Evolutionary conservation across 2,797 vertebrate species (phyloP), one percentile per base, ranked within the genome.

Genomic region (Merluccius polli): DNA sequence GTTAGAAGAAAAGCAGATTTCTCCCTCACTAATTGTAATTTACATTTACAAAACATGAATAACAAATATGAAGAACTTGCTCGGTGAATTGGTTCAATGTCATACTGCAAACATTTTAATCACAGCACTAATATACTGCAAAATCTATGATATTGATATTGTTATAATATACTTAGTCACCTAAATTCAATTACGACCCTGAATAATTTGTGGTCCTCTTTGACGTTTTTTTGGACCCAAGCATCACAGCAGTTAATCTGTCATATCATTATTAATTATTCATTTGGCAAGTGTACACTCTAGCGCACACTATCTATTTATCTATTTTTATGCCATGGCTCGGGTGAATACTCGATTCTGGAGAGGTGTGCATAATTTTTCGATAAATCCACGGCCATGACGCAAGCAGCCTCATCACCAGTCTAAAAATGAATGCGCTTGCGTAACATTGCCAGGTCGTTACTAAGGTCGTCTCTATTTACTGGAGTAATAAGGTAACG

Each of bases 261-360:
- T 76, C 82, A 85, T 81, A 78, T 77, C 86, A 78, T 79, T 82
- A 90, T 91, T 84, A 91, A 90, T 89, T 89, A 92, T 91, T 86
- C 85, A 91, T 81, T 31, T 73, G 72, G 74, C 48, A 48, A 48
- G 77, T 73, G 78, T 76, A 36, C 73, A 78, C 80, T 77, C 79
- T 77, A 75, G 76, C 75, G 82, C 75, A 77, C 81, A 67, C 73
- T 63, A 80, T 79, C 81, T 72, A n/a, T n/a, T n/a, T 82, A 78
- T 76, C 85, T 82, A 84, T 88, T 89, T n/a, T n/a, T n/a, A n/a
- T n/a, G n/a, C n/a, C n/a, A n/a, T n/a, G n/a, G n/a, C n/a, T n/a
- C n/a, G n/a, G n/a, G n/a, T n/a, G n/a, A n/a, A n/a, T n/a, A n/a
- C n/a, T n/a, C n/a, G n/a, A n/a, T n/a, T n/a, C n/a, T n/a, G n/a